phyloP scores from a whole-genome alignment of 2,888 invertebrate genomes.

The Blomia tropicalis region DNA sequence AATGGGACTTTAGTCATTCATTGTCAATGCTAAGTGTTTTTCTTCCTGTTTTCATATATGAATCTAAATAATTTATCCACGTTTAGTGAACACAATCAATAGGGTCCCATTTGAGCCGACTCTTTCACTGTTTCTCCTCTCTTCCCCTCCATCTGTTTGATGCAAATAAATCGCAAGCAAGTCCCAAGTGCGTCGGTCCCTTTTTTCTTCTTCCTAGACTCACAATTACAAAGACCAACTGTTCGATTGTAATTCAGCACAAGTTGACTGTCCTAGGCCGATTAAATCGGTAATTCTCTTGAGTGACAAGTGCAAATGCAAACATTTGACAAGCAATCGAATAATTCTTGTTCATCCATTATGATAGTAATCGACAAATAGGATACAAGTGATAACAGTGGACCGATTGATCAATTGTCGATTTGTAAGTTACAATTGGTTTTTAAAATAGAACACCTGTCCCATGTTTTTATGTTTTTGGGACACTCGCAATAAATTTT shows the following conservation, averaged over 20 bases:
- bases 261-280: background rate
- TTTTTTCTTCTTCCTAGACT: background rate
- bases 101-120: background rate
- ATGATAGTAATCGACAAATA: too few relatives aligned
- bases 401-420: too few relatives aligned
- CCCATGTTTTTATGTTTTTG: background rate
- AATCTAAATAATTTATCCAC: background rate
- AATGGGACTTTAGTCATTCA: background rate
- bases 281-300: background rate
- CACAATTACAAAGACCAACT: too few relatives aligned
- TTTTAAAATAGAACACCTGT: background rate
- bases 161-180: background rate
- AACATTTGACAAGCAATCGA: background rate
- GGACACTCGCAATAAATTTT: background rate
- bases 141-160: background rate
- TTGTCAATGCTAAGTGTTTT: too few relatives aligned
- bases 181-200: background rate
- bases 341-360: background rate
- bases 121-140: background rate
- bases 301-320: background rate
- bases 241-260: too few relatives aligned
- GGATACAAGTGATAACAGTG: too few relatives aligned
- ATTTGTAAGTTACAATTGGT: too few relatives aligned
- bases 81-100: background rate
- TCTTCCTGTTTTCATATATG: background rate